These are phyloP conservation scores for Petromus typicus DNA, from an alignment of 2,113 vertebrate genomes.

Conservation along the genomic window DNA sequence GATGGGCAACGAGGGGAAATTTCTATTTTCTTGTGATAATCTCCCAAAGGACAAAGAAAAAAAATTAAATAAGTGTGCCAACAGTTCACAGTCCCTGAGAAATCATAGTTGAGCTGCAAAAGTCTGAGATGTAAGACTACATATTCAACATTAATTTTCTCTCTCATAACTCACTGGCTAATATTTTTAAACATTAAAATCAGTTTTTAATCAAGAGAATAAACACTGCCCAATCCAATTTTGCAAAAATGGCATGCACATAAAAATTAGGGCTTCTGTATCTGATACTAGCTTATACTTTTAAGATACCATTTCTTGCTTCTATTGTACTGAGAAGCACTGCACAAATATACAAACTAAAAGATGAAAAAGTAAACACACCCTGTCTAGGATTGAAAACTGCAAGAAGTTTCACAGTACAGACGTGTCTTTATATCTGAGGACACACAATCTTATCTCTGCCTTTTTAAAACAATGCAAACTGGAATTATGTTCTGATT, in stretches of 20 bases:
- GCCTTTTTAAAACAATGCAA: conserved; percentile 50
- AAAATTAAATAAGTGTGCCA: conserved; percentile 43
- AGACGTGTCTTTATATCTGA: conserved; percentile 14
- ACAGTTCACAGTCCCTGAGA: background rate
- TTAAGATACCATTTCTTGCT: background rate
- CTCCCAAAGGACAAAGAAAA: conserved; percentile 69
- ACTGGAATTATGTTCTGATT: background rate
- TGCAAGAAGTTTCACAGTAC: background rate
- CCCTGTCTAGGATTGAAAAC: background rate
- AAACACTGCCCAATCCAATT: background rate
- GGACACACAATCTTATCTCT: conserved; percentile 39
- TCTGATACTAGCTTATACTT: background rate
- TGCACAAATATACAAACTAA: background rate
- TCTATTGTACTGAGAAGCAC: background rate
- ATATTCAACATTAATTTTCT: conserved; percentile 30
- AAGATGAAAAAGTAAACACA: conserved; percentile 18
- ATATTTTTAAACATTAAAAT: conserved; percentile 51
- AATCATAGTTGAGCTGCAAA: background rate
- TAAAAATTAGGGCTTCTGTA: background rate
- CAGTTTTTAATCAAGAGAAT: conserved; percentile 30
- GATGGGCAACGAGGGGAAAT: conserved; percentile 45
- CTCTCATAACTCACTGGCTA: conserved; percentile 7
- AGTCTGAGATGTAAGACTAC: conserved; percentile 42
- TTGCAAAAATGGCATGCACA: background rate
- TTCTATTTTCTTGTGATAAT: conserved; percentile 58